Base-by-base conservation (phyloP, 2,113 vertebrate species). In the Entelurus aequoreus region DNA sequence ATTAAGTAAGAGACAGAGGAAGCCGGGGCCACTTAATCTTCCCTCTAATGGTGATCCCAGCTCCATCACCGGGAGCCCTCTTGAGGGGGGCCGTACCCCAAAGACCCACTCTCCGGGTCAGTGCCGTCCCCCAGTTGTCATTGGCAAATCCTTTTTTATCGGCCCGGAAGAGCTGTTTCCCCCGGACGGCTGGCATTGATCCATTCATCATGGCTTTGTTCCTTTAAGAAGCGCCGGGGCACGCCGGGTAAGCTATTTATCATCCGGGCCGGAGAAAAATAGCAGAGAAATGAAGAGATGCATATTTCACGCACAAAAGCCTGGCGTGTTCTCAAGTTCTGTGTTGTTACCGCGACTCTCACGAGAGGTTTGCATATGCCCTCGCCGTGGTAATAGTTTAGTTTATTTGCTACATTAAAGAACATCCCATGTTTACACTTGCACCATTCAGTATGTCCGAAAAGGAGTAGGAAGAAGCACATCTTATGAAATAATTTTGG, bases 11-110 rank as follows among this genome's bases (percentile, higher is more conserved):
- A 87, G 42, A 46, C 42, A 46, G 84, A 89, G 86, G 87, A 92
- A 92, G 88, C 88, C 80, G 80, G 76, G 86, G 90, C 88, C 90
- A 94, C 93, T 96, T 93, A 94, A 94, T 95, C 92, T 94, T 94
- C 85, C 87, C 88, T 89, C 86, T 93, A 93, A 95, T 92, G 92
- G 89, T 88, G 92, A 94, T 90, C 91, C 90, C 83, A 89, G 79
- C 89, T 91, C 88, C 88, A 91, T 94, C 90, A 90, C 85, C 72
- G 66, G 76, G 88, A 79, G 87, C 88, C 92, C 90, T 77, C 67
- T 90, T 50, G 60, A 44, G 56, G 91, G 87, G 80, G 82, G 84
- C 81, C 76, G 91, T 92, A 93, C 88, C 90, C 79, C 89, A 89
- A 87, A 91, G 90, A 93, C 89, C 88, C 89, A 91, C 87, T 92